These are phyloP conservation scores for Nemapogon koenigi DNA, from an alignment of 2,888 invertebrate species.

Conservation along the genomic window DNA sequence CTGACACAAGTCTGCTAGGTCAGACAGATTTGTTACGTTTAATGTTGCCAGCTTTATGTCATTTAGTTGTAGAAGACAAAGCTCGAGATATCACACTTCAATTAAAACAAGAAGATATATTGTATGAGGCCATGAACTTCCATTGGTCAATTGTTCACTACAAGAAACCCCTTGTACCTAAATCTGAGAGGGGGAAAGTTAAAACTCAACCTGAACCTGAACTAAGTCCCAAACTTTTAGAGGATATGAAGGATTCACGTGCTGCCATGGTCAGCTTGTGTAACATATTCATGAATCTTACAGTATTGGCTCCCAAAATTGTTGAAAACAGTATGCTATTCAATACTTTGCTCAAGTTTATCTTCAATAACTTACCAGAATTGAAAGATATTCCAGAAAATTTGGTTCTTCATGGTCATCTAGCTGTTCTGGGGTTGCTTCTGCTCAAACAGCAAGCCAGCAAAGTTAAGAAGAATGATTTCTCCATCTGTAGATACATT, in stretches of 20 bases:
- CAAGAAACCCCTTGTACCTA: constrained; percentile 80
- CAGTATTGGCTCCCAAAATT: constrained; percentile 84
- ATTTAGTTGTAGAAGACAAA: constrained; percentile 90
- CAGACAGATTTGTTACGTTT: constrained; percentile 79
- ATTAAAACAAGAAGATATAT: constrained; percentile 79
- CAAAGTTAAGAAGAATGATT: constrained; percentile 86
- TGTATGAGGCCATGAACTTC: constrained; percentile 80
- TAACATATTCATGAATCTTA: constrained; percentile 91
- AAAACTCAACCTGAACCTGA: constrained; percentile 79
- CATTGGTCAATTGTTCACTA: constrained; percentile 90
- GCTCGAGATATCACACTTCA: constrained; percentile 81
- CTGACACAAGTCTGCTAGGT: constrained; percentile 50
- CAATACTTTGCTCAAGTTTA: constrained; percentile 81
- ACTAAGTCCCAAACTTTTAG: constrained; percentile 74
- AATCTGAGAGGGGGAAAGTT: constrained; percentile 78
- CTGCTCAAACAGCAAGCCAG: constrained; percentile 83
- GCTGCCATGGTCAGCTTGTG: constrained; percentile 87
- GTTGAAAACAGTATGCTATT: constrained; percentile 82
- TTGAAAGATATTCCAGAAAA: constrained; percentile 84
- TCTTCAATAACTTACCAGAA: constrained; percentile 84
- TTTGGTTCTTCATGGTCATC: constrained; percentile 83
- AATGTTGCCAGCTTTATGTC: constrained; percentile 88
- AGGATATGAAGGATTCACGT: constrained; percentile 85
- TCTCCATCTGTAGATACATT: constrained; percentile 87
- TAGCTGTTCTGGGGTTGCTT: constrained; percentile 82